Base-by-base conservation (phyloP, 2,797 vertebrate genomes). In the Myripristis jacobus region DNA sequence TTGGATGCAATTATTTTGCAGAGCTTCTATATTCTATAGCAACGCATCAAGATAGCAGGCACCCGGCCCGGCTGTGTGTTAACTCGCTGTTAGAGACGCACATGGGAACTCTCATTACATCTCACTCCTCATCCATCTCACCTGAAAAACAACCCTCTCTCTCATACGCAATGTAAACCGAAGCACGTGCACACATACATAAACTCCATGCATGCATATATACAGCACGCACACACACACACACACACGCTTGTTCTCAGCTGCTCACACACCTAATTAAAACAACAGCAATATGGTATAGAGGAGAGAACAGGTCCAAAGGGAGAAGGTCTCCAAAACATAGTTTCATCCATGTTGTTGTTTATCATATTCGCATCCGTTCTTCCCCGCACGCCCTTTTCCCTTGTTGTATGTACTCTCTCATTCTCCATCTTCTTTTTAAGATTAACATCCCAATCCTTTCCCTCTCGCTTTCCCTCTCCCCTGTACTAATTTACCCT, bases 401-500 rank as follows among this genome's bases (percentile, higher is more conserved):
- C 34, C 77, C 70, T 77, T 69, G 46, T 60, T 75, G 58, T 73
- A 67, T 60, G 44, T 29, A 36, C 67, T 41, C 65, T 66, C 70
- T 24, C 51, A 57, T 87, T 82, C 77, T 88, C 80, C 74, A 84
- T 82, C 84, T 84, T 80, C 75, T 70, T 50, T 56, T 74, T 8
- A 3, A 89, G 80, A 89, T 91, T 89, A 77, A 88, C 85, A 85
- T 83, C 70, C 70, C 81, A 77, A 44, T 80, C 73, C 70, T 67
- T 73, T 34, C 77, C 44, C 68, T 70, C 78, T 69, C 73, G 76
- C 83, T 66, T 70, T 25, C 72, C 79, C 80, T 90, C 88, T 90
- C 88, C 89, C 90, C 87, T 94, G 86, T 77, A 18, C 84, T 93
- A 94, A 92, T 94, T 93, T 94, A 92, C 92, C 86, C 91, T 93